A percentile compares a stretch with the other conserved stretches of the same genome.
Conservation (phyloP, 2,888 invertebrate genomes). For the Tachina lurida region DNA sequence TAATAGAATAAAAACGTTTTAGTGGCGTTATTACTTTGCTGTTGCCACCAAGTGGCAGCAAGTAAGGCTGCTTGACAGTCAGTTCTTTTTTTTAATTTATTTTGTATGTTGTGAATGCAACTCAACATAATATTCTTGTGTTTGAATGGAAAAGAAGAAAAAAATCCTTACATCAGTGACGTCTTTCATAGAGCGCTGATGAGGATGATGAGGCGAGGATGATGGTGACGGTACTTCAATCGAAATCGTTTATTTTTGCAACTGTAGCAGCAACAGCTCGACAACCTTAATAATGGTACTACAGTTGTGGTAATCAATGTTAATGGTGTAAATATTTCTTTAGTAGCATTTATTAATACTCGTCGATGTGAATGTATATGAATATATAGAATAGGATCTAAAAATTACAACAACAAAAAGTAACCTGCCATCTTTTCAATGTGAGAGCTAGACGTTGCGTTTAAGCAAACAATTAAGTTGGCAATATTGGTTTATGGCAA, state of each 20-base stretch:
- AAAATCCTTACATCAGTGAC: background rate
- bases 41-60: background rate
- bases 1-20: constrained; percentile 23
- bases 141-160: background rate
- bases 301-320: constrained; percentile 63
- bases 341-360: constrained; percentile 54
- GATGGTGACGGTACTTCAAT: constrained; percentile 15
- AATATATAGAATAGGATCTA: background rate
- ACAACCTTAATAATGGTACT: constrained; percentile 28
- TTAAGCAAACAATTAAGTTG: constrained; percentile 9
- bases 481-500: background rate
- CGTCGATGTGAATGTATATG: background rate
- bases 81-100: background rate
- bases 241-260: constrained; percentile 5
- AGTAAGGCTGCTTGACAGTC: background rate
- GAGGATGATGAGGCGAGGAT: background rate
- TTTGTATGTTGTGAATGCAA: background rate
- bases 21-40: background rate
- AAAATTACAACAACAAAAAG: background rate
- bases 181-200: constrained; percentile 4
- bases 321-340: constrained; percentile 69
- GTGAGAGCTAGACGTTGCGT: constrained; percentile 8
- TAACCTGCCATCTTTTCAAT: constrained; percentile 23
- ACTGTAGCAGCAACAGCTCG: constrained; percentile 31
- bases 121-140: background rate